Base-by-base conservation (phyloP, 35 echinoderm and acorn worm genomes). In the Antedon bifida region DNA sequence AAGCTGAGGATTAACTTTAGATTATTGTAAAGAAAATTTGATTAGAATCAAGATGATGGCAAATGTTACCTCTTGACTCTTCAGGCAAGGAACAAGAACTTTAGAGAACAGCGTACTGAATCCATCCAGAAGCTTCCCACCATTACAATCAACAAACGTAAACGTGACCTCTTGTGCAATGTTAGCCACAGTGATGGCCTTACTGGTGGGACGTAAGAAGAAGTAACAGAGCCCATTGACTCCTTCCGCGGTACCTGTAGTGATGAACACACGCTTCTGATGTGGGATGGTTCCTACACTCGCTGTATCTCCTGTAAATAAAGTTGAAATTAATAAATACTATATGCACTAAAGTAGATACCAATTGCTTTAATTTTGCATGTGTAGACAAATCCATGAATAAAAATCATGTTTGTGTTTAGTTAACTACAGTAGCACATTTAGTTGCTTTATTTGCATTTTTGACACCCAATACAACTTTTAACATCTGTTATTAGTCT, bases 181-280 rank as follows among this genome's bases (percentile, higher is more conserved):
- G 77, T 99, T 99, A 8, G 74, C 76, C 0, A 74, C 23, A 0
- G 88, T 90, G 82, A 99, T 90, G 30, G 91, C 88, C 75, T 97
- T 99, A 55, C 76, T 78, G 31, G 88, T 99, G 39, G 82, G 86
- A 14, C 95, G 90, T 12, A 99, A 74, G 85, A 99, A 99, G 83
- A 99, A 99, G 85, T 90, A 99, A 79, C 95, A 99, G 85, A 99
- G 90, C 30, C 95, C 95, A 39, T 86, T 99, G 34, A 93, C 79
- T 19, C 91, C 85, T 81, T 99, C 95, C 3, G 95, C 87, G 30
- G 95, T 82, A 39, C 95, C 95, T 0, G 85, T 92, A 64, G 95
- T 99, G 17, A 99, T 86, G 88, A 99, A 93, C 75, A 99, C 88
- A 7, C 88, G 76, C 76, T 99, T 93, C 75, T 88, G 88, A 3